Percentiles rank a stretch among this genome's conserved stretches.
These are phyloP conservation scores for Homarus gammarus DNA, from an alignment of 2,888 invertebrate genomes.

Conservation along the genomic window DNA sequence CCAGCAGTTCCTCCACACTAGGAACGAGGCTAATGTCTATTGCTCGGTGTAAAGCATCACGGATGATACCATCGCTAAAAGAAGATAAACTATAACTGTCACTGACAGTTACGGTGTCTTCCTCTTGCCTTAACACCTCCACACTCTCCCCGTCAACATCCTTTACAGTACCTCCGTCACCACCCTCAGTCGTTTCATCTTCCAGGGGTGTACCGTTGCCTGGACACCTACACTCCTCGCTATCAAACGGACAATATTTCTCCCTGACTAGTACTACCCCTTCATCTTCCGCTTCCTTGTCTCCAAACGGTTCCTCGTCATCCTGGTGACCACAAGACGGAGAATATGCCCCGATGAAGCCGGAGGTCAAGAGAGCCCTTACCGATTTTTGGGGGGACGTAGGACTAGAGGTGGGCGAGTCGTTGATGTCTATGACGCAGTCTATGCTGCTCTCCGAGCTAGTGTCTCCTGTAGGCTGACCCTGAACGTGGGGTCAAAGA, in stretches of 20 bases:
- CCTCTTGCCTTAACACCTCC: background rate
- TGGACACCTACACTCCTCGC: background rate
- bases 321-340: background rate
- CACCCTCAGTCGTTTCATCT: background rate
- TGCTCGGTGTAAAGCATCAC: conserved; percentile 45
- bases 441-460: conserved; percentile 50
- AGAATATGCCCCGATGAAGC: background rate
- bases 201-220: background rate
- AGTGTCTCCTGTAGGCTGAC: conserved; percentile 3
- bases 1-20: conserved; percentile 9
- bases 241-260: background rate
- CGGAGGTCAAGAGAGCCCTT: conserved; percentile 17
- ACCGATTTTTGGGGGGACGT: conserved; percentile 31
- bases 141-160: background rate
- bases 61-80: background rate
- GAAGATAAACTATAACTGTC: background rate
- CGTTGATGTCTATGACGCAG: conserved; percentile 40
- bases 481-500: background rate
- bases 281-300: background rate
- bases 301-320: background rate
- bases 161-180: background rate
- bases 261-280: background rate
- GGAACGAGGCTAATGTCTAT: conserved; percentile 65
- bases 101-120: background rate
- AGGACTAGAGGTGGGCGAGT: conserved; percentile 14